phyloP scores from a whole-genome alignment of 2,888 invertebrate species.

The Mesorhabditis spiculigera region DNA sequence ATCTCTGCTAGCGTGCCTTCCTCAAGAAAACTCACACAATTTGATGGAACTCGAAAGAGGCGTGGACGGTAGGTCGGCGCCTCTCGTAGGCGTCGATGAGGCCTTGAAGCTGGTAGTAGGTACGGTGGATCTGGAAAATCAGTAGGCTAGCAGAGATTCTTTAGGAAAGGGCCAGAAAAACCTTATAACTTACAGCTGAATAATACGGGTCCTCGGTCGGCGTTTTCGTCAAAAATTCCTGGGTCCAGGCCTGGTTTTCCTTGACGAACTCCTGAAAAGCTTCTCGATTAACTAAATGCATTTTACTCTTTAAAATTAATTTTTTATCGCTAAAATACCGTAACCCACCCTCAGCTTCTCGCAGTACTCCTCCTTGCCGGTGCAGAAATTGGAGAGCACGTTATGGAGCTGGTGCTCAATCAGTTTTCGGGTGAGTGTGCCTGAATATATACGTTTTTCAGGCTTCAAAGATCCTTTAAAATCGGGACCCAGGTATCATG shows the following conservation, averaged over 20 bases:
- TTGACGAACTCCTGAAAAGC: not conserved
- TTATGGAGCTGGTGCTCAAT: not conserved
- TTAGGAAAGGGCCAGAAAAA: no score
- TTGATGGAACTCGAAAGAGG: not conserved
- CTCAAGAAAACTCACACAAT: not conserved
- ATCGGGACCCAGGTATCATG: no score
- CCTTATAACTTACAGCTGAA: not conserved
- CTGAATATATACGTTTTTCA: not conserved
- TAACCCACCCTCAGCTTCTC: not conserved
- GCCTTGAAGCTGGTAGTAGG: not conserved
- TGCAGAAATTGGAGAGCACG: not conserved
- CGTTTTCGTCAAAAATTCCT: not conserved
- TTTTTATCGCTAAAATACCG: no score
- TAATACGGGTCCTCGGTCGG: slow-evolving; percentile 3
- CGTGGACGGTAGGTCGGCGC: not conserved
- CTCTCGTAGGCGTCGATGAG: slow-evolving; percentile 6
- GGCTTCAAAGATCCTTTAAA: no score
- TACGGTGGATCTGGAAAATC: not conserved
- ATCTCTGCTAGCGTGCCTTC: not conserved
- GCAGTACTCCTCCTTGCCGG: slow-evolving; percentile 5
- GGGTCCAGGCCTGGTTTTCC: not conserved
- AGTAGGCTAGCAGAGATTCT: not conserved
- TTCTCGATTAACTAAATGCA: no score
- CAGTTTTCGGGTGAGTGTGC: not conserved
- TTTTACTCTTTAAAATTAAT: no score